Evolutionary conservation across 2,113 vertebrate species (phyloP), one percentile per base, ranked within the genome.

Genomic region (Chascanopsetta lugubris): DNA sequence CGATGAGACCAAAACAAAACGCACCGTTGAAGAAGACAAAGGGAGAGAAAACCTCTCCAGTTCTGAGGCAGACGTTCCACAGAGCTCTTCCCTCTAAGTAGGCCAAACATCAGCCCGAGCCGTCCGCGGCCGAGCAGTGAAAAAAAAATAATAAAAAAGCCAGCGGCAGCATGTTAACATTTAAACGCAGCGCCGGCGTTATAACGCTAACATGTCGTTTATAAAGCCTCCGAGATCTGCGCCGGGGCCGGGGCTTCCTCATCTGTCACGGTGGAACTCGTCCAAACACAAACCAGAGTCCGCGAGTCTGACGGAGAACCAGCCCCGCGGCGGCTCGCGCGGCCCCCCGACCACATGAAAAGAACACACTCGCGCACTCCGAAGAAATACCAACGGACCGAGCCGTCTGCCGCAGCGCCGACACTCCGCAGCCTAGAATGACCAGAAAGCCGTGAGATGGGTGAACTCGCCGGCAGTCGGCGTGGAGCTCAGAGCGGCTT

Each of bases 221-320:
- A 67, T 64, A 50, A 75, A 80, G 59, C 69, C 84, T 75, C 80
- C 85, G 47, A 68, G 77, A 75, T 69, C 66, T 66, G 25, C 49
- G 78, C 25, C 54, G 8, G 72, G 61, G 64, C 56, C 83, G 83
- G 82, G 68, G 47, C 58, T 53, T 71, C 46, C 68, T 75, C 48
- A 77, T 86, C 74, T 68, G 70, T 61, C 42, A 30, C 45, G 40
- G 51, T 77, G 80, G 83, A 85, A 13, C 60, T 48, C 36, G 34
- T 86, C 86, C 83, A 90, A 88, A 89, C 64, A 71, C 67, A 74
- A 88, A 83, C 68, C 77, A 88, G 69, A 84, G 65, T 74, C 56
- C 63, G 64, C 55, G 17, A 80, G 61, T 70, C 26, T 64, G 72
- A 71, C 59, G 51, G 72, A 62, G 47, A 70, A 45, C 63, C 60